Conservation (phyloP, 2,113 vertebrate species). For the Tiliqua scincoides region DNA sequence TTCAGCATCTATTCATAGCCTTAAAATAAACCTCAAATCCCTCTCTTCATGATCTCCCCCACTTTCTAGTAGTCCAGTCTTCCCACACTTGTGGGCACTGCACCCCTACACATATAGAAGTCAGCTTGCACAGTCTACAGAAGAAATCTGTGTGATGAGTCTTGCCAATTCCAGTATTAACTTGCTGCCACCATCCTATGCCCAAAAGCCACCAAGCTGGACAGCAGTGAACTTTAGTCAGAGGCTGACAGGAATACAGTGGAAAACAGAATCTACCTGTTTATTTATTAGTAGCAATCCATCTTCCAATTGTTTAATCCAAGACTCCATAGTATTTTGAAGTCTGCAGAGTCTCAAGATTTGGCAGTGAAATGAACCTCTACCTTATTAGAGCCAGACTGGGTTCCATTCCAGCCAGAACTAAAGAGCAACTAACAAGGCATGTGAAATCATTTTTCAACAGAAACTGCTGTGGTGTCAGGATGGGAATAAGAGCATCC, state of each 20-base stretch:
- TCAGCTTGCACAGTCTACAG: neutral
- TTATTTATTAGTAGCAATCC: slow-evolving; percentile 1
- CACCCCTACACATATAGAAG: neutral
- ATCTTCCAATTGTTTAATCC: slow-evolving; percentile 29
- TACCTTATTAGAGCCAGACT: neutral
- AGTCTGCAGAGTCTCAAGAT: slow-evolving; percentile 28
- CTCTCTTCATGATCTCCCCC: neutral
- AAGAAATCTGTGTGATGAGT: neutral
- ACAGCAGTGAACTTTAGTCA: neutral
- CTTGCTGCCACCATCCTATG: neutral
- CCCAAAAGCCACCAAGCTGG: neutral
- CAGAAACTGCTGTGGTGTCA: neutral
- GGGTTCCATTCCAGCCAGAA: slow-evolving; percentile 8
- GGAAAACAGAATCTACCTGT: slow-evolving; percentile 22
- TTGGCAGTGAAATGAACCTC: slow-evolving; percentile 15
- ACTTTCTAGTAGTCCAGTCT: neutral
- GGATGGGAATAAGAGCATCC: neutral
- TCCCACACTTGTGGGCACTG: neutral
- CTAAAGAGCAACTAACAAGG: neutral
- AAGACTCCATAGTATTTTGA: slow-evolving; percentile 18
- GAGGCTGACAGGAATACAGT: neutral
- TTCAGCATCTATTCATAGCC: neutral
- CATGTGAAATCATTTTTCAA: neutral
- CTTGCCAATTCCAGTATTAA: neutral
- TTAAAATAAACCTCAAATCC: neutral